phyloP scores from a whole-genome alignment of 2,888 invertebrate species.

The Trichopoda pennipes region DNA sequence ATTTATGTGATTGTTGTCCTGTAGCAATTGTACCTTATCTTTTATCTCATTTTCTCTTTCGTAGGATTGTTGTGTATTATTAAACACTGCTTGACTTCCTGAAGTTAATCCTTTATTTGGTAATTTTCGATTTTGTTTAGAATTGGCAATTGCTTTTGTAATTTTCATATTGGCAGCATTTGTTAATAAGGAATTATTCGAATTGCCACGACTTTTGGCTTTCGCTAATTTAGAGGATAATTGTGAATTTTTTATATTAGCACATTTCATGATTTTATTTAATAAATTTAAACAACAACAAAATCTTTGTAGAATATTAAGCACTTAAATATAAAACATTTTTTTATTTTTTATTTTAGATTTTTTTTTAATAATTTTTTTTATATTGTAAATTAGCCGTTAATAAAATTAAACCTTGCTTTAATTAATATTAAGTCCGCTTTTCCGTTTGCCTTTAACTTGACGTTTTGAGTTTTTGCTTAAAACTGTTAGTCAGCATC shows the following conservation, averaged over 20 bases:
- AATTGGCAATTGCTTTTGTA: constrained; percentile 73
- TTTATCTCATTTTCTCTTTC: constrained; percentile 50
- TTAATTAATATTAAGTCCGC: constrained; percentile 44
- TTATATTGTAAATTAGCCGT: not conserved
- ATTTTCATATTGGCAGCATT: constrained; percentile 78
- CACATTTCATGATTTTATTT: constrained; percentile 64
- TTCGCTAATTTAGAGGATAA: constrained; percentile 50
- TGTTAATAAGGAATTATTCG: constrained; percentile 70
- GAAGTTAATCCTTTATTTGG: constrained; percentile 54
- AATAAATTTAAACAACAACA: not conserved
- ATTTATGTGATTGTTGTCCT: constrained; percentile 36
- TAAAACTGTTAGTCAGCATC: constrained; percentile 65
- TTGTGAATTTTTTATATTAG: constrained; percentile 43
- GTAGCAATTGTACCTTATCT: constrained; percentile 15
- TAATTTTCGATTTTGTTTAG: constrained; percentile 70
- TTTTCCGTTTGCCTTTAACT: constrained; percentile 41
- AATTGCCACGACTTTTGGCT: constrained; percentile 48
- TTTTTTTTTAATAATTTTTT: not conserved
- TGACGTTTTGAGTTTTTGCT: constrained; percentile 65
- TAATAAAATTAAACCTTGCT: not conserved
- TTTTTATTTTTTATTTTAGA: constrained; percentile 20
- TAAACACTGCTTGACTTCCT: constrained; percentile 25
- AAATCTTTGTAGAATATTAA: constrained; percentile 9
- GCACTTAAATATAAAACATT: constrained; percentile 33
- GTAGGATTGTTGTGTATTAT: constrained; percentile 23